phyloP scores from a whole-genome alignment of 2,888 invertebrate genomes.

The Hyposoter dolosus region DNA sequence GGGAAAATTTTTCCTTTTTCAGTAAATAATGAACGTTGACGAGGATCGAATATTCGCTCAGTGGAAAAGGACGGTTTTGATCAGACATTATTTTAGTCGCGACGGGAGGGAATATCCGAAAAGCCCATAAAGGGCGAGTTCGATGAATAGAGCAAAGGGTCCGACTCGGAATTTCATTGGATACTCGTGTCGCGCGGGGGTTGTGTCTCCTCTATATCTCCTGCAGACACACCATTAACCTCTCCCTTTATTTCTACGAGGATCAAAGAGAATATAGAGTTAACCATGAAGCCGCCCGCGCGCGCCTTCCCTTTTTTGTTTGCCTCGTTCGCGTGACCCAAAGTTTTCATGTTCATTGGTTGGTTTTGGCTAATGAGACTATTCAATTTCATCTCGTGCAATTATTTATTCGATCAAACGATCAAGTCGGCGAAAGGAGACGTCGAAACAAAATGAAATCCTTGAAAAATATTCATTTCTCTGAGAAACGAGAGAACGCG shows the following conservation, averaged over 20 bases:
- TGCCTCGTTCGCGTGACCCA: conserved; percentile 19
- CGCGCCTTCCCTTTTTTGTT: conserved; percentile 15
- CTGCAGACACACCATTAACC: conserved; percentile 40
- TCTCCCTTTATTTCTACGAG: conserved; percentile 46
- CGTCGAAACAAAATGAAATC: background rate
- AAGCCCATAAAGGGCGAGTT: conserved; percentile 14
- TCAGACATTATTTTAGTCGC: conserved; percentile 3
- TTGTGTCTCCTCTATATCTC: conserved; percentile 51
- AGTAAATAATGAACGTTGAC: background rate
- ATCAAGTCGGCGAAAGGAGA: background rate
- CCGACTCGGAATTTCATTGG: conserved; percentile 62
- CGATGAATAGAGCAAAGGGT: conserved; percentile 48
- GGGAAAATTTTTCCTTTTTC: background rate
- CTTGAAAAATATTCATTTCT: background rate
- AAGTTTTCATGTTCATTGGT: conserved; percentile 35
- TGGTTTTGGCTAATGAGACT: conserved; percentile 48
- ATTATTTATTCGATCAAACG: conserved; percentile 43
- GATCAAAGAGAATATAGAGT: conserved; percentile 43
- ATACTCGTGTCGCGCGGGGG: conserved; percentile 56
- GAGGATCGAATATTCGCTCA: background rate
- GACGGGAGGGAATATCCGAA: background rate
- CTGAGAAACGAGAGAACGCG: background rate
- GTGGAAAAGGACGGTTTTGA: background rate
- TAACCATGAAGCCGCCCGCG: conserved; percentile 36
- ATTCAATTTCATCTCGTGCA: conserved; percentile 48